Evolutionary conservation across 2,797 vertebrate species (phyloP), one percentile per base, ranked within the genome.

Genomic region (Pangasius sanitwongsei): DNA sequence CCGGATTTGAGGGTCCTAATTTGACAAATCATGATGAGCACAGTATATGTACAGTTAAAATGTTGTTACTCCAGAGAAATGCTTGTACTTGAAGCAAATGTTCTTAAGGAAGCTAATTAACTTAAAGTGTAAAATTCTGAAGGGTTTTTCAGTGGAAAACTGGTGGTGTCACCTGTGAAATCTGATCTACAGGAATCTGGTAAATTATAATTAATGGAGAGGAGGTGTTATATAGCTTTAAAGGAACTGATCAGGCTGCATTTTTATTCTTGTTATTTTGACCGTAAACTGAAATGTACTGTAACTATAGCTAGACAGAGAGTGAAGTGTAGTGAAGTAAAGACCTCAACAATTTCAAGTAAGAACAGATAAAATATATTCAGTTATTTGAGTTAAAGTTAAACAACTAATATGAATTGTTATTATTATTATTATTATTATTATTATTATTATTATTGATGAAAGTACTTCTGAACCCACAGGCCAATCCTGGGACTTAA

Each of bases 1-100:
- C 16, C 78, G 67, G 75, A 87, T 90, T 72, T 89, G 70, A 87
- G 48, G 67, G 15, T 53, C 67, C 34, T 87, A 87, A 87, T 87
- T 31, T 83, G 86, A 82, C 78, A 55, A 87, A 72, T 70, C 13
- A 83, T 11, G 34, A 59, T 87, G 16, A 69, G 34, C 61, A 87
- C 59, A 59, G 53, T 69, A 53, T 31, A 85, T 34, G 20, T 44
- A 41, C 11, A 63, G 23, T 44, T 61, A 3, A 61, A 83, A 53
- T 5, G 25, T 4, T n/a, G 13, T 61, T 61, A 59, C 31, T 59
- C 9, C 78, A 53, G 15, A 41, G 7, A 34, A 80, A 80, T 31
- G 77, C 53, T 44, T 82, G 80, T 25, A 82, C 20, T 7, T 16
- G 81, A 37, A 23, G 4, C 11, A 13, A 59, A 25, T 37, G 4